Base-by-base conservation (phyloP, 2,888 invertebrate species). In the Beris morrisii region DNA sequence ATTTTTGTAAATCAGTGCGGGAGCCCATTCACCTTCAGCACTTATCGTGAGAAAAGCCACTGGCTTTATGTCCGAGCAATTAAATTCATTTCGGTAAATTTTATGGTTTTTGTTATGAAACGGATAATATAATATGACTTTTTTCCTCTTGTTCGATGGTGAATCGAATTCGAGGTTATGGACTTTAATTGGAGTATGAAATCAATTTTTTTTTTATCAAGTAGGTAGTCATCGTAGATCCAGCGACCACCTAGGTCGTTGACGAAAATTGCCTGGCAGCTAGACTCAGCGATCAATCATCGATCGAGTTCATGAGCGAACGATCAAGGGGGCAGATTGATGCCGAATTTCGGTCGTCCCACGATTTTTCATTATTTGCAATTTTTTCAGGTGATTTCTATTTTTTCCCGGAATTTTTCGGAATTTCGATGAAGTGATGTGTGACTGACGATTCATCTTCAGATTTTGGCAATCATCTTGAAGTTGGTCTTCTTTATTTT, bases 21-120 rank as follows among this genome's bases (percentile, higher is more conserved):
- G 46, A 52, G 61, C 61, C 52, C 61, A 61, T 52, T 61, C 61
- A 61, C 61, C 61, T 61, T 61, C 61, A 46, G 61, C 61, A 61
- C 52, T 61, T 61, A 50, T 50, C 61, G 61, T 61, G 61, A 61
- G 61, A 61, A 61, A 61, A 52, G 52, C 61, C 52, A 50, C 61
- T 52, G 50, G 12, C 46, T 61, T 61, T 52, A 44, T 50, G 22
- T 38, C 52, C 15, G 44, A 32, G 55, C 64, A 64, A 64, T 64
- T 64, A 48, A 64, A 64, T 56, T 64, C 38, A 54, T 64, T 64
- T 64, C 64, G 64, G 64, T 64, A 64, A 64, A 55, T 64, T 64
- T 64, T 48, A 45, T 64, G 64, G 55, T 46, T 64, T 56, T 64
- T 64, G 46, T 56, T 55, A 45, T 38, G 55, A 64, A 55, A 32